Percentiles rank a stretch among this genome's conserved stretches.
These are phyloP conservation scores for Lacerta viridis DNA, from an alignment of 2,797 vertebrate genomes.

Conservation along the genomic window DNA sequence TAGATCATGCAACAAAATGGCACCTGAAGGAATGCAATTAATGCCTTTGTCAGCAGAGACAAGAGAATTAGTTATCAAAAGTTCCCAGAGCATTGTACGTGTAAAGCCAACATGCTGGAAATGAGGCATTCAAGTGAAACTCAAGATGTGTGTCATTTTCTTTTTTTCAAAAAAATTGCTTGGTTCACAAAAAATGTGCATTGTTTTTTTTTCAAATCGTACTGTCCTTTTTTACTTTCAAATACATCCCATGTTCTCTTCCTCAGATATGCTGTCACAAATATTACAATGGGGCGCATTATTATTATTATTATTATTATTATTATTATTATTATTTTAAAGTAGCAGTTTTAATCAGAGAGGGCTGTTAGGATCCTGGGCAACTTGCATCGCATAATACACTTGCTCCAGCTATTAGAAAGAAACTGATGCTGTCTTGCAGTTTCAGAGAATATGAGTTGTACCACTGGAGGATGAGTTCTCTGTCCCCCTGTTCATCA, in stretches of 20 bases:
- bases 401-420: background rate
- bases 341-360: background rate
- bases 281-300: too few species aligned
- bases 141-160: background rate
- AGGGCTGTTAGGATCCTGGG: background rate
- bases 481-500: background rate
- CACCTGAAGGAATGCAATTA: background rate
- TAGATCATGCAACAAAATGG: background rate
- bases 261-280: background rate
- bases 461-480: background rate
- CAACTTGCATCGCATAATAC: background rate
- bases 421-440: too few species aligned
- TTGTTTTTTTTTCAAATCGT: too few species aligned
- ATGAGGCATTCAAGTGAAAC: background rate
- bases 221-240: too few species aligned
- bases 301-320: too few species aligned
- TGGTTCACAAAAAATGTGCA: too few species aligned
- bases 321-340: too few species aligned
- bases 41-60: background rate
- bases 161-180: too few species aligned
- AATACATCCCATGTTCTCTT: background rate
- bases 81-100: background rate
- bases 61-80: background rate
- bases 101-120: background rate
- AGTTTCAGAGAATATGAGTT: background rate